Evolutionary conservation across 2,888 invertebrate genomes (phyloP).

Genomic region (Nasonovia ribisnigri): DNA sequence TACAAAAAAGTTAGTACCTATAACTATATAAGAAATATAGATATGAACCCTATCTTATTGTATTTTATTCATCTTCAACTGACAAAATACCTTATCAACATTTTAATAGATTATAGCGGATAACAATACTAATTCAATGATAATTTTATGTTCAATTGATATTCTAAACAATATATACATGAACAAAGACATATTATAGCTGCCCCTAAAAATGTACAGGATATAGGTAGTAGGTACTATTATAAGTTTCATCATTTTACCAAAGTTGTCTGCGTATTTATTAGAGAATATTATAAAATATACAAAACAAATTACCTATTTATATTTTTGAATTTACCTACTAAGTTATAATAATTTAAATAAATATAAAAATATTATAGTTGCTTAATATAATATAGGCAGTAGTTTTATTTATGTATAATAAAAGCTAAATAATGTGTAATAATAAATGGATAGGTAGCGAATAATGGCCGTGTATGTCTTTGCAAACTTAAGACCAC

Average conservation of each 20-base stretch:
- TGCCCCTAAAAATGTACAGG: not conserved
- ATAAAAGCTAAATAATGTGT: too few species aligned
- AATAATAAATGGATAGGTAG: too few species aligned
- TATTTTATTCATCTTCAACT: not conserved
- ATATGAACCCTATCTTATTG: not conserved
- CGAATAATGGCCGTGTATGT: too few species aligned
- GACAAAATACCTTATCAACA: not conserved
- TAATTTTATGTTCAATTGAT: not conserved
- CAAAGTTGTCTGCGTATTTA: not conserved
- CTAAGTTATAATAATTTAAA: too few species aligned
- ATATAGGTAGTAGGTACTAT: not conserved
- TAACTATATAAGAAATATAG: not conserved
- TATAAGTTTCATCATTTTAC: not conserved
- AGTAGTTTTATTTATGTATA: too few species aligned
- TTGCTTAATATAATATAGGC: too few species aligned
- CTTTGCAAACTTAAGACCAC: too few species aligned
- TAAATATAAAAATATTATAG: too few species aligned
- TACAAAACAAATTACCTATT: too few species aligned
- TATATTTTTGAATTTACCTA: too few species aligned
- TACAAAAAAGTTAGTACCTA: slow-evolving; percentile 81
- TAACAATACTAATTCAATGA: not conserved
- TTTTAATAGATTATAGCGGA: not conserved
- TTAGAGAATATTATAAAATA: too few species aligned
- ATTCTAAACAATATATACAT: not conserved
- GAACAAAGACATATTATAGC: not conserved